Evolutionary conservation across 2,113 vertebrate species (phyloP).

Genomic region (Phaethon lepturus): DNA sequence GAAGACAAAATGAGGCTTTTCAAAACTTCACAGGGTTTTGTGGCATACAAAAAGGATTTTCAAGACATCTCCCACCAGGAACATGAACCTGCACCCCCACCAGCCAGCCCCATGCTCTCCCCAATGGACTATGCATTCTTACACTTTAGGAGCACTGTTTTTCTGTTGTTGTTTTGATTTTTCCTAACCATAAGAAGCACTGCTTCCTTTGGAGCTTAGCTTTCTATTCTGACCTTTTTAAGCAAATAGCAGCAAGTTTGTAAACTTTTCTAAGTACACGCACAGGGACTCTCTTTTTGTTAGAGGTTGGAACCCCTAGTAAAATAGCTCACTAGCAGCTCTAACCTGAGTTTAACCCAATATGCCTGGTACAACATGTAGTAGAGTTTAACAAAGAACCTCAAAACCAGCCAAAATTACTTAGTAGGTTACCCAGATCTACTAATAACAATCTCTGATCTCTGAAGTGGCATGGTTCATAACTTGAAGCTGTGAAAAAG

Average conservation of each 20-base stretch:
- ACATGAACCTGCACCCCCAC: neutral
- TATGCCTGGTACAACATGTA: too few species aligned
- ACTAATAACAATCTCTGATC: neutral
- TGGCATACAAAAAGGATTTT: neutral
- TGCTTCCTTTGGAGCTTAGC: neutral
- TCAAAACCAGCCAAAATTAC: neutral
- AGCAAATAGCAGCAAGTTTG: neutral
- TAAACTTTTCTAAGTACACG: accelerated
- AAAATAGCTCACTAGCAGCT: neutral
- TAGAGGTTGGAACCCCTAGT: neutral
- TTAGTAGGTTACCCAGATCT: neutral
- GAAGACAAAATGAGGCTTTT: neutral
- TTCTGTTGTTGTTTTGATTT: neutral
- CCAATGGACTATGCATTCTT: neutral
- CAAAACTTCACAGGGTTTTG: neutral
- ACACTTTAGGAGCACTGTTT: neutral
- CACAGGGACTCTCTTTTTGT: neutral
- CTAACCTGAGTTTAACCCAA: neutral
- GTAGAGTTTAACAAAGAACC: neutral
- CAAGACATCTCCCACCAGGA: neutral
- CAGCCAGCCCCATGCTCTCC: neutral
- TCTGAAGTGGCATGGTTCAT: neutral
- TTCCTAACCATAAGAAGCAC: neutral
- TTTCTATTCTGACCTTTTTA: neutral
- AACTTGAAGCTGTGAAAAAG: neutral